Base-by-base conservation (phyloP, 2,113 vertebrate species). In the Psilopogon haemacephalus region DNA sequence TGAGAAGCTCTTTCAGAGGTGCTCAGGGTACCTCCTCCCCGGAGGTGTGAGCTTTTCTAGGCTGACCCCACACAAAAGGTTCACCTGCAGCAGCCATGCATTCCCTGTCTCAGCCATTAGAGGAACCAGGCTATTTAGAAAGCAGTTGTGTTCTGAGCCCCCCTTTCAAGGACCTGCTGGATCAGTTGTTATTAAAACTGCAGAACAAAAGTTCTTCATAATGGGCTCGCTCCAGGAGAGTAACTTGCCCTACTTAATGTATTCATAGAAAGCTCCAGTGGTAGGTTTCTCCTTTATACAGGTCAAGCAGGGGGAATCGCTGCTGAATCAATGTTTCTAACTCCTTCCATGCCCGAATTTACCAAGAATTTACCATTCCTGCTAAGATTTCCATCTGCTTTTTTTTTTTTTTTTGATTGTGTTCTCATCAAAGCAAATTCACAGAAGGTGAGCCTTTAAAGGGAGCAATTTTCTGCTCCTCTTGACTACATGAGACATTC, bases 291-390 rank as follows among this genome's bases (percentile, higher is more conserved):
- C 97, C 94, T 98, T 98, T 96, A 96, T 97, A 56, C 84, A 97
- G 98, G 98, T 98, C 98, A 98, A 97, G 97, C 94, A 97, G 98
- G 98, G 98, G 97, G 97, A 98, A 98, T 98, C 91, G 60, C 95
- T 95, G 93, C 96, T 89, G 95, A 98, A 98, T 98, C 98, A 97
- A 97, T 97, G 89, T 28, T 91, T 96, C 95, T 93, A 84, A 95
- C 97, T 96, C 95, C 80, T 93, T 87, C 79, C 97, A 94, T 7
- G 11, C 84, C 93, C 91, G 91, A 91, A 97, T 97, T 97, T 98
- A 86, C 96, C 93, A 97, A 97, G 96, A 98, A 97, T 95, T n/a
- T n/a, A n/a, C 92, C 81, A 92, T 97, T 97, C 89, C 95, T 59
- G 85, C 97, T 96, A 97, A 98, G 94, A 97, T 97, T 97, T 95